Evolutionary conservation across 2,888 invertebrate genomes (phyloP).

Genomic region (Lasioglossum calceatum): DNA sequence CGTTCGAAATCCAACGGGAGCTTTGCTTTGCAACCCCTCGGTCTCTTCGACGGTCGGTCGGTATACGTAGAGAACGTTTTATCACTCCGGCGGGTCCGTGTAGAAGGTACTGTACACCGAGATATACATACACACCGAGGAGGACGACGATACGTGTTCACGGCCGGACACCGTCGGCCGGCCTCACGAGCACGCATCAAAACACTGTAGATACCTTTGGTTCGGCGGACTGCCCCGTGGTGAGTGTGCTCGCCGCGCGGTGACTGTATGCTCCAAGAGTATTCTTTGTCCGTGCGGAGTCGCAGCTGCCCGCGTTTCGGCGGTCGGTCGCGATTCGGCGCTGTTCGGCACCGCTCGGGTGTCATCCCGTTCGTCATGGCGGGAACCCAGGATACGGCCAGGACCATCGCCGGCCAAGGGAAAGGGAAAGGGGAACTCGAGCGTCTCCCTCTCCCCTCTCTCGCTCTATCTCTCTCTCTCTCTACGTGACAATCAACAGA

Average conservation of each 20-base stretch:
- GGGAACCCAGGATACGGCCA: slow-evolving; percentile 83
- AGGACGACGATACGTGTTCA: slow-evolving; percentile 17
- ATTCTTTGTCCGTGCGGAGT: slow-evolving; percentile 83
- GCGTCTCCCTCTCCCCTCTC: slow-evolving; percentile 18
- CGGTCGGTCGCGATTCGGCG: slow-evolving; percentile 75
- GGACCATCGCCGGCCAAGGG: slow-evolving; percentile 72
- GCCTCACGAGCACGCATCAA: slow-evolving; percentile 57
- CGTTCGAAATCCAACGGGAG: not conserved
- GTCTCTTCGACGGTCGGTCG: not conserved
- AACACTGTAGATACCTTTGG: slow-evolving; percentile 81
- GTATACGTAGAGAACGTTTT: not conserved
- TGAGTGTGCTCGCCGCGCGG: slow-evolving; percentile 84
- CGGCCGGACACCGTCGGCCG: slow-evolving; percentile 35
- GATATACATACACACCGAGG: slow-evolving; percentile 6
- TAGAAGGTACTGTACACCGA: not conserved
- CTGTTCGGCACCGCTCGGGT: slow-evolving; percentile 79
- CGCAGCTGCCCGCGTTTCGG: slow-evolving; percentile 84
- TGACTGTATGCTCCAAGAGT: slow-evolving; percentile 82
- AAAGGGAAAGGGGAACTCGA: slow-evolving; percentile 53
- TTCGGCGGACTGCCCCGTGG: slow-evolving; percentile 83
- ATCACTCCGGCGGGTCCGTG: slow-evolving; percentile 1
- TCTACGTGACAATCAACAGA: slow-evolving; percentile 44
- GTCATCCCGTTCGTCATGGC: slow-evolving; percentile 82
- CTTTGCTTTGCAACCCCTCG: not conserved
- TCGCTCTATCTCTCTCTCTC: not conserved